Base-by-base conservation (phyloP, 2,113 vertebrate species). In the Limnothrissa miodon region DNA sequence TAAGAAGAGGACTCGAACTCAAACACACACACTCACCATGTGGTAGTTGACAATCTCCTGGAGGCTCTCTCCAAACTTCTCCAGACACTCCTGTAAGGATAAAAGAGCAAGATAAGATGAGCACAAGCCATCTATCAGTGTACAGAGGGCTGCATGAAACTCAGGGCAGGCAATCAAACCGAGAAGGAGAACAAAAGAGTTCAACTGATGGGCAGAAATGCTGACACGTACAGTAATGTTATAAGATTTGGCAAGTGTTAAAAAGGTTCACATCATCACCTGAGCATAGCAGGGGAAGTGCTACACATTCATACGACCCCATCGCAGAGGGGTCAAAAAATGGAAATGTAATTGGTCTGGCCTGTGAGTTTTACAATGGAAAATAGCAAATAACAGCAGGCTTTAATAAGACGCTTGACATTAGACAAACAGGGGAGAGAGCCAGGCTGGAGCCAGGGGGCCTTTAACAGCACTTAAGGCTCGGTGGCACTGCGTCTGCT, bases 31-130 rank as follows among this genome's bases (percentile, higher is more conserved):
- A 86, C 95, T 92, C 89, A 99, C 98, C 96, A 97, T 99, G 93
- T 99, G 98, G 86, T 98, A 98, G 95, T 98, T 99, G 87, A 97
- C 96, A 93, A 98, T 98, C 90, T 99, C 98, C 91, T 99, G 98
- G 48, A 99, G 95, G 86, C 97, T 98, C 90, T 98, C 97, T 19
- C 97, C 96, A 5, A 97, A 99, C 87, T 98, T 97, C 88, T 98
- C 97, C 88, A 99, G 93, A 86, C 96, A 99, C 88, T 97, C 97
- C 98, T 99, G 89, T 78, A 87, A 88, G 83, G 33, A 90, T 87
- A 87, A 90, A 15, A 88, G 70, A 62, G 79, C 45, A 83, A 53
- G 86, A 0, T 15, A 29, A 51, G 36, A 44, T 85, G 15, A 85
- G 59, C 25, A 81, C 17, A 21, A 0, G 25, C 39, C 53, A 59